Base-by-base conservation (phyloP, 2,888 invertebrate genomes). In the Maniola hyperantus region DNA sequence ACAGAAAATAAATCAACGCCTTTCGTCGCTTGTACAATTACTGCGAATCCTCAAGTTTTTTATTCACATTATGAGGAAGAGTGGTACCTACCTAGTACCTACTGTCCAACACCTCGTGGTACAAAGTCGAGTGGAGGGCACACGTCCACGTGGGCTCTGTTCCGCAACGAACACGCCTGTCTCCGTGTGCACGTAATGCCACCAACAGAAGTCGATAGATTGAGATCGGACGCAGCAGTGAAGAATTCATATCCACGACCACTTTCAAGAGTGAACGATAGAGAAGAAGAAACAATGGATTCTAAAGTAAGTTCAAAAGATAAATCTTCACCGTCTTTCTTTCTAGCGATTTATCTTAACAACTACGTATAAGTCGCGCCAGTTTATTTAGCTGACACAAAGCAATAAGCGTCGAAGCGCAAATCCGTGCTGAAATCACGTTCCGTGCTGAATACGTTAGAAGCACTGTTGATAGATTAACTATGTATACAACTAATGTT, bases 361-460 rank as follows among this genome's bases (percentile, higher is more conserved):
- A 51, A 64, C 34, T 50, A 51, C 61, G 39, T 60, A 48, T 15
- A 59, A 63, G 54, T 48, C 59, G 51, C 18, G 46, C 59, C 54
- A 66, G 63, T 63, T 68, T 60, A 66, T 66, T 68, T 63, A 54
- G 66, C 65, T 65, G 68, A 58, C 65, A 54, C 66, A 48, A 68
- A 66, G 66, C 68, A 68, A 68, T 68, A 68, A 66, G 59, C 68
- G 68, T 66, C 59, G 63, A 62, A 59, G 59, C 63, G 68, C 63
- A 68, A 68, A 68, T 68, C 68, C 68, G 61, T 34, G 39, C 62
- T 34, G 59, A 59, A 59, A 48, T 59, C 46, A 48, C 59, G 59
- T 59, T 59, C 44, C 59, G 46, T 34, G 48, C 59, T 59, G 59
- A 57, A 34, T 59, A 59, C 48, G 59, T 59, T 59, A 33, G 34